These are phyloP conservation scores for Drosophila stalkeri DNA, from an alignment of 2,888 invertebrate species.

Conservation along the genomic window DNA sequence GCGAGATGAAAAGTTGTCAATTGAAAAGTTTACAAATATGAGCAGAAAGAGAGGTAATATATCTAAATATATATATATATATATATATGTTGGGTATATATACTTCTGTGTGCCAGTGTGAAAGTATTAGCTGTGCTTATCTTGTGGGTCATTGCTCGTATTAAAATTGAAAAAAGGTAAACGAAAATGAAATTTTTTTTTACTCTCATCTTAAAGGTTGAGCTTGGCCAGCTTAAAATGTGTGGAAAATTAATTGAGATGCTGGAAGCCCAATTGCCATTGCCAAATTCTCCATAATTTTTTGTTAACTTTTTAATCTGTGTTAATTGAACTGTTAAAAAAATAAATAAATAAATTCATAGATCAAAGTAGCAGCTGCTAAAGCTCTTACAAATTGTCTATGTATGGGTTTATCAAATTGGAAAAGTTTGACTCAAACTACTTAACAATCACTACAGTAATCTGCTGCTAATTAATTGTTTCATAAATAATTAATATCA, in stretches of 20 bases:
- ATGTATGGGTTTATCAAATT: neutral
- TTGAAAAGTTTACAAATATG: conserved; percentile 65
- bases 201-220: neutral
- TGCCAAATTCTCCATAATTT: neutral
- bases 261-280: neutral
- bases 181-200: neutral
- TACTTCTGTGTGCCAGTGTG: conserved; percentile 3
- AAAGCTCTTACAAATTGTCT: neutral
- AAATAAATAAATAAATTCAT: neutral
- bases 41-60: neutral
- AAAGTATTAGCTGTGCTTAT: conserved; percentile 31
- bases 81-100: neutral
- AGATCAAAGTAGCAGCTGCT: neutral
- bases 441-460: conserved; percentile 16
- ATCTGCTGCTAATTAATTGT: conserved; percentile 59
- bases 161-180: conserved; percentile 28
- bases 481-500: conserved; percentile 46
- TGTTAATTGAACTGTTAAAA: neutral
- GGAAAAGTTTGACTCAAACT: neutral
- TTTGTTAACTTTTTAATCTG: neutral
- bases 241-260: conserved; percentile 1
- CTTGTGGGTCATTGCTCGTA: conserved; percentile 48
- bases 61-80: neutral
- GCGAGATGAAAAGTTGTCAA: conserved; percentile 71
- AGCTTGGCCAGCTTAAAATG: neutral